phyloP scores from a whole-genome alignment of 2,113 vertebrate genomes.

The Polypterus senegalus region DNA sequence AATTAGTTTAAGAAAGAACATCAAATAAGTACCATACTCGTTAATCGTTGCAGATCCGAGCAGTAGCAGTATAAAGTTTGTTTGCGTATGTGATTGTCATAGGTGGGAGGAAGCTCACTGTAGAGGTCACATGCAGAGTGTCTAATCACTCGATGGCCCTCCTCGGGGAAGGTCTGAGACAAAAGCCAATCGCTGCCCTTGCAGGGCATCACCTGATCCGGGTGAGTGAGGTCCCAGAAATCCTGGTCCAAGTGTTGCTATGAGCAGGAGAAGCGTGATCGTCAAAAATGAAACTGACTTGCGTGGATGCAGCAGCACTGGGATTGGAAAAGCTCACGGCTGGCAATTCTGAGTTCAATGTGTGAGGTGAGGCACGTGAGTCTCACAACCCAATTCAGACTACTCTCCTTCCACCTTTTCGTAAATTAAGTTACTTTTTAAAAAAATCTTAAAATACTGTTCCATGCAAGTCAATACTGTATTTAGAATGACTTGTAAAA shows the following conservation, averaged over 20 bases:
- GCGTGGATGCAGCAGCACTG: slow-evolving; percentile 21
- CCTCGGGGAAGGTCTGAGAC: slow-evolving; percentile 53
- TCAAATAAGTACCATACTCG: too few relatives aligned
- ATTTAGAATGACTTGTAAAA: too few relatives aligned
- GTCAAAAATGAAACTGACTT: slow-evolving; percentile 3
- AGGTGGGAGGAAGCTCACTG: slow-evolving; percentile 33
- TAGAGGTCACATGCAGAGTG: slow-evolving; percentile 32
- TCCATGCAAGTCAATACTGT: too few relatives aligned
- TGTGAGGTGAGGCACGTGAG: slow-evolving; percentile 49
- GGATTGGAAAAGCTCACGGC: slow-evolving; percentile 64
- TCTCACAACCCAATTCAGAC: slow-evolving; percentile 52
- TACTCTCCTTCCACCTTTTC: slow-evolving; percentile 48
- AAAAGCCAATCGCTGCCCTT: slow-evolving; percentile 46
- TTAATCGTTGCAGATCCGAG: too few relatives aligned
- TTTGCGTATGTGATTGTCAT: neutral
- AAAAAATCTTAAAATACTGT: too few relatives aligned
- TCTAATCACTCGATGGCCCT: slow-evolving; percentile 32
- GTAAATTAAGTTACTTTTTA: too few relatives aligned
- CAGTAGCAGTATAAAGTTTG: too few relatives aligned
- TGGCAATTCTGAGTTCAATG: slow-evolving; percentile 57
- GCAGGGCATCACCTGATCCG: slow-evolving; percentile 52
- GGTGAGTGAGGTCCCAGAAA: slow-evolving; percentile 68
- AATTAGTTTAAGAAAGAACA: too few relatives aligned
- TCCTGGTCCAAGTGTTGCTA: slow-evolving; percentile 19
- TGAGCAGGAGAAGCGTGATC: slow-evolving; percentile 28